Evolutionary conservation across 2,888 invertebrate genomes (phyloP).

Genomic region (Pemphredon lugubris): DNA sequence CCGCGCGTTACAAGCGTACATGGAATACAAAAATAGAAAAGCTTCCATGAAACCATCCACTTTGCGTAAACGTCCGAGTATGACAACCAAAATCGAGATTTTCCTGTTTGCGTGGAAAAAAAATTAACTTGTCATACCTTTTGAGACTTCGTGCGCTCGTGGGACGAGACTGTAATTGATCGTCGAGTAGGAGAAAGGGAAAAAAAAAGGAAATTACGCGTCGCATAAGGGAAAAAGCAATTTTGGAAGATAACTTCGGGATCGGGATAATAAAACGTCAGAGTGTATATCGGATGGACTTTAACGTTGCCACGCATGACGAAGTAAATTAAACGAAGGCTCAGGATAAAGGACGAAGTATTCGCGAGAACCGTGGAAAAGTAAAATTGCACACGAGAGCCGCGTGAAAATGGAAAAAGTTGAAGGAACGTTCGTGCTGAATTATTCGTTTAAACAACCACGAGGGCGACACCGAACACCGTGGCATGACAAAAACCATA

Average conservation of each 20-base stretch:
- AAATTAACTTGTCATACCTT: neutral
- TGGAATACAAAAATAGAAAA: no score
- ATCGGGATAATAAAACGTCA: slow-evolving; percentile 28
- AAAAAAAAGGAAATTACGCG: slow-evolving; percentile 10
- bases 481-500: no score
- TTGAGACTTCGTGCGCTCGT: slow-evolving; percentile 19
- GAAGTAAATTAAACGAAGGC: slow-evolving; percentile 16
- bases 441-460: slow-evolving; percentile 71
- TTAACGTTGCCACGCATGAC: slow-evolving; percentile 8
- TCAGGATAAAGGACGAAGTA: neutral
- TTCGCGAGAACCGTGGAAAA: slow-evolving; percentile 19
- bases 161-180: slow-evolving; percentile 43
- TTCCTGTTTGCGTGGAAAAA: slow-evolving; percentile 19
- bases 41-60: neutral
- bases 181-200: neutral
- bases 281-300: slow-evolving; percentile 14
- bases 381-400: slow-evolving; percentile 6
- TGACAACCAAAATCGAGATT: neutral
- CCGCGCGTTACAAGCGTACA: no score
- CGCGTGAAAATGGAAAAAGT: slow-evolving; percentile 3
- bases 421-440: slow-evolving; percentile 64
- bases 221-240: slow-evolving; percentile 34
- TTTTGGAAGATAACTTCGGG: slow-evolving; percentile 36
- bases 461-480: neutral
- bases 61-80: neutral